A percentile compares a stretch with the other conserved stretches of the same genome.
Conservation (phyloP, 2,113 vertebrate genomes). For the Dolichotis patagonum region DNA sequence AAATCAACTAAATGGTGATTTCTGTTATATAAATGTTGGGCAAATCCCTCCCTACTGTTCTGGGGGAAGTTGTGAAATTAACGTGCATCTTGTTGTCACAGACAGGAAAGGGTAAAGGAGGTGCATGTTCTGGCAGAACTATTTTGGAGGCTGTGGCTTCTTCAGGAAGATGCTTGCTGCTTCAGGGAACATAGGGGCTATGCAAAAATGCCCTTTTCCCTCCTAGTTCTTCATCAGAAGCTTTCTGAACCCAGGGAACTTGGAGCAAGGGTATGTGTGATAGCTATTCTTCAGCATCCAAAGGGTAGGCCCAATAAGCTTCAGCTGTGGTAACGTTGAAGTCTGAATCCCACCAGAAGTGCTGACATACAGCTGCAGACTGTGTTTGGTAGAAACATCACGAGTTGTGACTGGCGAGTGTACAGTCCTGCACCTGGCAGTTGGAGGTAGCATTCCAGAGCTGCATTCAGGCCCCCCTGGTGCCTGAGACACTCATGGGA, state of each 20-base stretch:
- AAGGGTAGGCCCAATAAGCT: background rate
- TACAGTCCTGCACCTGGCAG: background rate
- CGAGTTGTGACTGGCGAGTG: background rate
- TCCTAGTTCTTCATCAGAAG: background rate
- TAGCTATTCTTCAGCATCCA: background rate
- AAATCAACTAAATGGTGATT: constrained; percentile 36
- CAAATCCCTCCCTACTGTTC: background rate
- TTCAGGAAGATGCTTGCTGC: background rate
- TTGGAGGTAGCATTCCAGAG: background rate
- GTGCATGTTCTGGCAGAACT: background rate
- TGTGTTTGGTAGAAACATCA: background rate
- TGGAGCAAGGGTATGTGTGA: background rate
- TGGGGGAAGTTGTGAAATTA: constrained; percentile 36
- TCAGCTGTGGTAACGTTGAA: background rate
- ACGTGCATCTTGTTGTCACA: background rate
- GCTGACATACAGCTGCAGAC: background rate
- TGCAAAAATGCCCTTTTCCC: background rate
- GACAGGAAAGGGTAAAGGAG: background rate
- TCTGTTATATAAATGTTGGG: constrained; percentile 40
- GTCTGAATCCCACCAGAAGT: background rate
- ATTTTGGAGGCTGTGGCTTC: background rate
- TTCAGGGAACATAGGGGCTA: background rate
- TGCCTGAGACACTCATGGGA: background rate
- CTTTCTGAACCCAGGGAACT: background rate
- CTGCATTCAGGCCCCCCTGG: background rate